phyloP scores from a whole-genome alignment of 2,888 invertebrate species.

The Aethes cnicana region DNA sequence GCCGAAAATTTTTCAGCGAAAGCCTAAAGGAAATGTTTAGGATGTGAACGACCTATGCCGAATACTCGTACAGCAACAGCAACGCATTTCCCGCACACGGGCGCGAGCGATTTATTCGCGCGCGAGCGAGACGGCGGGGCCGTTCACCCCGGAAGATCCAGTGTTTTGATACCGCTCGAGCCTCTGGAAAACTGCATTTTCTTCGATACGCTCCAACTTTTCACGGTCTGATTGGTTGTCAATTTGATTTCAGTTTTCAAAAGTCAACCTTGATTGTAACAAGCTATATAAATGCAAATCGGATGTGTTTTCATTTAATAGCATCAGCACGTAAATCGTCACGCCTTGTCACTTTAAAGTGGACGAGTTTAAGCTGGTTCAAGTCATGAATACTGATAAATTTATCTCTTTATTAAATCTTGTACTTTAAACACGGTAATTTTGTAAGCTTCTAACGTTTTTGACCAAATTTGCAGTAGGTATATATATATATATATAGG shows the following conservation, averaged over 20 bases:
- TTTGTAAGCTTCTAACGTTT: too few relatives aligned
- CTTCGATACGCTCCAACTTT: slow-evolving; percentile 76
- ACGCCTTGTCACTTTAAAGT: too few relatives aligned
- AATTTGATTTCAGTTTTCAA: slow-evolving; percentile 56
- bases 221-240: slow-evolving; percentile 74
- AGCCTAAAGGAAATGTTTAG: slow-evolving; percentile 58
- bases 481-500: too few relatives aligned
- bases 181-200: slow-evolving; percentile 81
- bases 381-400: too few relatives aligned
- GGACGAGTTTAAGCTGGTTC: too few relatives aligned
- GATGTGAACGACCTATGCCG: slow-evolving; percentile 76
- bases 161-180: slow-evolving; percentile 80
- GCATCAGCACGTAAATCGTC: too few relatives aligned
- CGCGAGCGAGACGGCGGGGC: slow-evolving; percentile 63
- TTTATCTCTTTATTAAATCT: too few relatives aligned
- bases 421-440: too few relatives aligned
- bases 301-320: too few relatives aligned
- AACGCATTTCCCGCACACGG: slow-evolving; percentile 77
- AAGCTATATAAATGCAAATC: too few relatives aligned
- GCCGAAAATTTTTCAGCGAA: slow-evolving; percentile 17
- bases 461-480: too few relatives aligned
- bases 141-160: slow-evolving; percentile 82
- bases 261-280: too few relatives aligned
- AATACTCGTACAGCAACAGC: slow-evolving; percentile 75
- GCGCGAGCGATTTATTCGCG: slow-evolving; percentile 72